Evolutionary conservation across 1,140 invertebrate species (phyloP).

Genomic region (Heterodera carotae): DNA sequence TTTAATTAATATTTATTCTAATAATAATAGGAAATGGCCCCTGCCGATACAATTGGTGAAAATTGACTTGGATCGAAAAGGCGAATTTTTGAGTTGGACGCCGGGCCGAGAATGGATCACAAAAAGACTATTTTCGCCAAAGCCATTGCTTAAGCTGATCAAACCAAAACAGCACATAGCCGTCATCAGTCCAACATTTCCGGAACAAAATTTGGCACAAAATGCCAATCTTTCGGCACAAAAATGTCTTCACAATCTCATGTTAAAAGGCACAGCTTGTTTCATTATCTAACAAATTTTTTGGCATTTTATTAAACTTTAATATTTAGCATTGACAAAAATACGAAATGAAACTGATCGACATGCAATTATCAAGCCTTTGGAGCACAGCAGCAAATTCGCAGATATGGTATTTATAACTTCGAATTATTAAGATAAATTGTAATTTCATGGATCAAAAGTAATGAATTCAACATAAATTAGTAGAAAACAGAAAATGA

Average conservation of each 20-base stretch:
- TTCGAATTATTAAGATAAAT: neutral
- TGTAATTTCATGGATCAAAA: neutral
- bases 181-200: slow-evolving; percentile 5
- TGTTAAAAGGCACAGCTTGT: slow-evolving; percentile 12
- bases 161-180: neutral
- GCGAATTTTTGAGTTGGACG: neutral
- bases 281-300: neutral
- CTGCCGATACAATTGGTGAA: neutral
- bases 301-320: neutral
- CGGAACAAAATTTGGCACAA: slow-evolving; percentile 11
- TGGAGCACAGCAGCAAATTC: neutral
- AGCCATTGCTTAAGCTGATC: neutral
- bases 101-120: neutral
- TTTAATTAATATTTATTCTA: too few relatives aligned
- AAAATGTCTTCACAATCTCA: slow-evolving; percentile 6
- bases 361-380: neutral
- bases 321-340: neutral
- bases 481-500: too few relatives aligned
- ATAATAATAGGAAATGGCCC: neutral
- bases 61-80: neutral
- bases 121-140: neutral
- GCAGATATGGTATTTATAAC: neutral
- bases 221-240: slow-evolving; percentile 2
- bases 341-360: neutral
- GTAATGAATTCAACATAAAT: neutral